Base-by-base conservation (phyloP, 2,113 vertebrate genomes). In the Cebidichthys violaceus region DNA sequence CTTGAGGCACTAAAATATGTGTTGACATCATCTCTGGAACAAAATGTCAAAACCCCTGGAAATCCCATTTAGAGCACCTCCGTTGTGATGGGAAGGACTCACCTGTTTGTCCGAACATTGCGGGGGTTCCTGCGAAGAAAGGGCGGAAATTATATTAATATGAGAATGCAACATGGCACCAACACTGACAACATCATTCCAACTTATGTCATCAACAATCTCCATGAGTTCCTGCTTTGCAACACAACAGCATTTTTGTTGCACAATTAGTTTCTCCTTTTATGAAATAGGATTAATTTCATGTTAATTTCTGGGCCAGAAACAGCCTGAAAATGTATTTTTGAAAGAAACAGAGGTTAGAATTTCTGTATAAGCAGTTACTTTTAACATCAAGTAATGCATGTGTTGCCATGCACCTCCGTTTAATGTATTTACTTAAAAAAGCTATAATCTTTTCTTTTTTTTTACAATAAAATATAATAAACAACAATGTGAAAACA, bases 101-200 rank as follows among this genome's bases (percentile, higher is more conserved):
- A 92, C 89, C 83, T 71, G 83, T 88, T 67, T 93, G 92, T 80
- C 89, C 89, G 43, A 96, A 91, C 65, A 94, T 86, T 71, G 77
- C 90, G 55, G 79, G 76, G 79, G 95, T 87, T 87, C 91, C 90
- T 92, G 88, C 18, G 22, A 75, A 82, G 71, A 64, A 87, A 82
- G 1, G 9, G 22, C 1, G 22, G 24, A 80, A 15, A 14, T 37
- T 17, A 50, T 3, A 2, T 71, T 45, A 75, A 50, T 24, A 29
- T 41, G 22, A 15, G 24, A 70, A 27, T 50, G 41, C 20, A 37
- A 59, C 31, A 11, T 45, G 10, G 20, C 4, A 14, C 13, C 33
- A 77, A 17, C 14, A 27, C 14, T 41, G 9, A 33, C 24, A 9
- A 47, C 4, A 37, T 68, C 13, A 20, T 61, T 50, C 15, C 37